Evolutionary conservation across 2,113 vertebrate species (phyloP).

Genomic region (Grammomys surdaster): DNA sequence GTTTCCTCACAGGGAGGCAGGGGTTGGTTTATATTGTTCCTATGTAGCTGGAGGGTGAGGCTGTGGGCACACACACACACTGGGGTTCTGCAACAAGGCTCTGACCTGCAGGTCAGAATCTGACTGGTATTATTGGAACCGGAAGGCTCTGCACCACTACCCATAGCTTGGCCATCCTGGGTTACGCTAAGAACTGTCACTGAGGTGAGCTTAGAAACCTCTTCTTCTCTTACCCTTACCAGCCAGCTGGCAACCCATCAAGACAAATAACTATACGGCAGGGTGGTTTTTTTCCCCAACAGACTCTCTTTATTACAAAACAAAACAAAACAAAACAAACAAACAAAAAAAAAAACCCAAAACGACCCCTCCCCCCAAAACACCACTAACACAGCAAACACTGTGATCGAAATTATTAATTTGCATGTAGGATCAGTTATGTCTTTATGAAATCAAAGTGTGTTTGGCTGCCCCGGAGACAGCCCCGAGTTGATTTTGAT

Average conservation of each 20-base stretch:
- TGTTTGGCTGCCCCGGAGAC: slow-evolving; percentile 85
- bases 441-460: slow-evolving; percentile 88
- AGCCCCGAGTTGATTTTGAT: slow-evolving; percentile 89
- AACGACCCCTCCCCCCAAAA: background rate
- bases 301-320: fast-evolving
- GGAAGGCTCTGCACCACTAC: fast-evolving
- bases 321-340: background rate
- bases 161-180: background rate
- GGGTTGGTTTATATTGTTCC: background rate
- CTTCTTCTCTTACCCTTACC: background rate
- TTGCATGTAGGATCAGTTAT: slow-evolving; percentile 83
- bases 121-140: fast-evolving
- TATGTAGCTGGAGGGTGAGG: background rate
- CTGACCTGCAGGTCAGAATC: fast-evolving
- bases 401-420: slow-evolving; percentile 69
- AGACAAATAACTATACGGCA: fast-evolving
- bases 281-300: background rate
- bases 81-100: fast-evolving
- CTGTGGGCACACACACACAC: fast-evolving
- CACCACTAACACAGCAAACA: background rate
- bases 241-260: background rate
- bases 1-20: fast-evolving
- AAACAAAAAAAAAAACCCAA: too few species aligned
- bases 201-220: background rate
- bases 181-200: background rate